phyloP scores from a whole-genome alignment of 2,797 vertebrate species.

The Poliocrania exsul region DNA sequence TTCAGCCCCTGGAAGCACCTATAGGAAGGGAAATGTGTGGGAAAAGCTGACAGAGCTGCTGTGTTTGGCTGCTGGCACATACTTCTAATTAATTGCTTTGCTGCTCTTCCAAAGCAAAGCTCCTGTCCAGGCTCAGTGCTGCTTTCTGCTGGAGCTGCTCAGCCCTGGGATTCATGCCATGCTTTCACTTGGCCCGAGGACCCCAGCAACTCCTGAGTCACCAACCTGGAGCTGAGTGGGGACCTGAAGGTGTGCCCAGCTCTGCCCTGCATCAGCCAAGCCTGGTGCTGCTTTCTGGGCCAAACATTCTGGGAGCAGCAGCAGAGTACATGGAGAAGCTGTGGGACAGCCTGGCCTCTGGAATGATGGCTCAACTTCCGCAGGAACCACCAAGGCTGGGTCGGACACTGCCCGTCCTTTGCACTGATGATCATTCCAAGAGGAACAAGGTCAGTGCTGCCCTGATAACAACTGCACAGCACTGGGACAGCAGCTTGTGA shows the following conservation, averaged over 20 bases:
- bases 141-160: neutral
- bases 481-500: neutral
- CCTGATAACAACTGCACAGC: neutral
- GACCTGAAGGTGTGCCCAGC: neutral
- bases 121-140: neutral
- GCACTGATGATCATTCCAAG: rapidly evolving
- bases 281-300: neutral
- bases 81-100: conserved; percentile 40
- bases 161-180: neutral
- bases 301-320: neutral
- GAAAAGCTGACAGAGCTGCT: neutral
- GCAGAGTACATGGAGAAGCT: neutral
- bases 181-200: neutral
- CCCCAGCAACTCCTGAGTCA: neutral
- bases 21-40: neutral
- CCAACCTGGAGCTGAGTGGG: neutral
- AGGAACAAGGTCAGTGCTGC: rapidly evolving
- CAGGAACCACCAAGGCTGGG: rapidly evolving
- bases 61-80: neutral
- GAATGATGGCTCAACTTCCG: neutral
- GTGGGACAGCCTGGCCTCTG: neutral
- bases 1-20: conserved; percentile 24
- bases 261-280: neutral
- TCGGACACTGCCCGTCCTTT: rapidly evolving
- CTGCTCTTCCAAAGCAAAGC: conserved; percentile 16